phyloP scores from a whole-genome alignment of 2,113 vertebrate genomes.

The Thinocorus orbignyianus region DNA sequence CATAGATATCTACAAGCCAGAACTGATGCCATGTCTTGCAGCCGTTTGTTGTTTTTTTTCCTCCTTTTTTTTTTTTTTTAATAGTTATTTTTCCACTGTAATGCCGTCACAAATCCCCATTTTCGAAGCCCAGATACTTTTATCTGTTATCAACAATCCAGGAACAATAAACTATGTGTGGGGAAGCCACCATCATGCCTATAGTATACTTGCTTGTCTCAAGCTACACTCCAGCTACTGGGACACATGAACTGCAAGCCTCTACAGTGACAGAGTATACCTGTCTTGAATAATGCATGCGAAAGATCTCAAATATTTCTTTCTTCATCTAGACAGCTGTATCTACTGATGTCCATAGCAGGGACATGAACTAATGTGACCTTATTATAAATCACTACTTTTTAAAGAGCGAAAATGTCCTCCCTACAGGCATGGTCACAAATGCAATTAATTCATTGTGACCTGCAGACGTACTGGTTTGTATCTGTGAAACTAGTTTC shows the following conservation, averaged over 20 bases:
- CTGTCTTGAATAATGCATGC: background rate
- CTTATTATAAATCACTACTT: background rate
- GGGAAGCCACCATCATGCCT: background rate
- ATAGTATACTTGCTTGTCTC: background rate
- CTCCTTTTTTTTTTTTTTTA: background rate
- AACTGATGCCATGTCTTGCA: background rate
- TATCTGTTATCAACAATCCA: background rate
- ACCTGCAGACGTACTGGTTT: background rate
- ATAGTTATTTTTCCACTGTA: background rate
- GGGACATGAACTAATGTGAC: background rate
- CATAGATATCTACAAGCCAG: background rate
- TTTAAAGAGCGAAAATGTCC: background rate
- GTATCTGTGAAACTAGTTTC: background rate
- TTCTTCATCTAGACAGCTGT: background rate
- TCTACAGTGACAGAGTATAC: background rate
- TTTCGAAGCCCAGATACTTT: background rate
- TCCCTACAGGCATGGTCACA: background rate
- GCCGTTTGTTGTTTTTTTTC: too few species aligned
- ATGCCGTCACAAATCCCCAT: background rate
- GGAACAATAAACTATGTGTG: background rate
- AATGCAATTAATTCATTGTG: background rate
- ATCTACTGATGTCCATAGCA: background rate
- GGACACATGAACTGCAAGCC: background rate
- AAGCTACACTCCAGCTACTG: background rate
- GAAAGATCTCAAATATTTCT: background rate